Evolutionary conservation across 1,140 invertebrate species (phyloP), one percentile per base, ranked within the genome.

Genomic region (Hormaphis cornu): DNA sequence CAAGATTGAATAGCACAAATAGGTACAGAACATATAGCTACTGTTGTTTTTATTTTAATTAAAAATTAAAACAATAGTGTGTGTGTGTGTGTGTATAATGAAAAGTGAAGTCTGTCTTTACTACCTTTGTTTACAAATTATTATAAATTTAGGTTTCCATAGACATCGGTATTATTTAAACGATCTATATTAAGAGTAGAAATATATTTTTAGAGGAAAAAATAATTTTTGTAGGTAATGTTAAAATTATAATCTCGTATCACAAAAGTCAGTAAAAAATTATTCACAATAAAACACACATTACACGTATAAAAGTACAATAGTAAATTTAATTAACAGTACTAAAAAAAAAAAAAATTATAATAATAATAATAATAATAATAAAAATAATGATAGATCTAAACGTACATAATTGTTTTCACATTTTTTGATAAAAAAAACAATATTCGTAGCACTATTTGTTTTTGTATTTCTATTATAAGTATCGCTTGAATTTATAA

Each of bases 261-360:
- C 61, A 66, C 61, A 66, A 66, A 66, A 66, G 61, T 48, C 61
- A 66, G 61, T 66, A 66, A 66, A 66, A 63, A 50, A 66, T 22
- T 63, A 63, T 63, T 63, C 58, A 66, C 40, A 66, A 66, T 48
- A 66, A 66, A 66, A 66, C 40, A 66, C 40, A 66, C 42, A 48
- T 24, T 48, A 66, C 48, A 20, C 24, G 37, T 53, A 53, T 48
- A 48, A 66, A 66, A 50, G 61, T 66, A 66, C 24, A 66, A 33
- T 63, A 46, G 30, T 48, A 33, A 33, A 48, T 66, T 50, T 35
- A 48, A 22, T 6, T 4, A 48, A 33, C 44, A 48, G 28, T 33
- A 61, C 9, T 26, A 18, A 26, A 59, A 28, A 26, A 58, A 16
- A 37, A 58, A 20, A 24, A 24, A 40, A 58, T 22, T 24, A 16